A percentile compares a stretch with the other conserved stretches of the same genome.
These are phyloP conservation scores for Phortica magna DNA, from an alignment of 2,888 invertebrate species.

Conservation along the genomic window DNA sequence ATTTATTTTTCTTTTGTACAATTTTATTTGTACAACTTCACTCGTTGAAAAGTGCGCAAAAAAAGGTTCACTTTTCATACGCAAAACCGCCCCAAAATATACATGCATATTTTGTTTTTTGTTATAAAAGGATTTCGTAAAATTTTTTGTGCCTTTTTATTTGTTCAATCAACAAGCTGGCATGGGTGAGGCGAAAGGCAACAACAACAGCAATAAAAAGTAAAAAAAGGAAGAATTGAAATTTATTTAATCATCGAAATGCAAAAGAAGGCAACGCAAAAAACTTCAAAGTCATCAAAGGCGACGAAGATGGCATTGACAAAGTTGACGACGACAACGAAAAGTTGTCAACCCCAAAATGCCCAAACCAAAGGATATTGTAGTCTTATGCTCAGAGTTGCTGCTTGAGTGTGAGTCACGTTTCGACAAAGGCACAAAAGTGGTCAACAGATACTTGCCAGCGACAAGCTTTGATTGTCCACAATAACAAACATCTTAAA, in stretches of 20 bases:
- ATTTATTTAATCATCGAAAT: constrained; percentile 33
- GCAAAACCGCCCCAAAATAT: constrained; percentile 27
- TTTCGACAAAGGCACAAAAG: constrained; percentile 9
- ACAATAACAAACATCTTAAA: not conserved
- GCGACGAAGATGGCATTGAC: not conserved
- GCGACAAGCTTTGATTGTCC: constrained; percentile 2
- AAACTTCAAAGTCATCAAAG: constrained; percentile 10
- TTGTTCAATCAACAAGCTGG: not conserved
- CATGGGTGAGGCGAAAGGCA: not conserved
- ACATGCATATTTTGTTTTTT: not conserved
- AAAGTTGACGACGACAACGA: constrained; percentile 6
- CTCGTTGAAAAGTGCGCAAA: constrained; percentile 31
- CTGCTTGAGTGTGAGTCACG: not conserved
- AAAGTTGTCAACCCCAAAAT: constrained; percentile 4
- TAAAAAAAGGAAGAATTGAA: not conserved
- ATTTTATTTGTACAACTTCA: constrained; percentile 63
- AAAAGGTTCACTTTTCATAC: constrained; percentile 28
- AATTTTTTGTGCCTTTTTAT: constrained; percentile 8
- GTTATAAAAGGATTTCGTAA: constrained; percentile 28
- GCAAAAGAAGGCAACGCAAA: constrained; percentile 20
- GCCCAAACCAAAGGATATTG: not conserved
- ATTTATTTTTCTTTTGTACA: constrained; percentile 61
- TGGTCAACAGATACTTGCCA: constrained; percentile 12
- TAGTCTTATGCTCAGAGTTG: not conserved
- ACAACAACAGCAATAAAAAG: not conserved